Conservation (phyloP, 2,113 vertebrate genomes). For the Ailurus styani region DNA sequence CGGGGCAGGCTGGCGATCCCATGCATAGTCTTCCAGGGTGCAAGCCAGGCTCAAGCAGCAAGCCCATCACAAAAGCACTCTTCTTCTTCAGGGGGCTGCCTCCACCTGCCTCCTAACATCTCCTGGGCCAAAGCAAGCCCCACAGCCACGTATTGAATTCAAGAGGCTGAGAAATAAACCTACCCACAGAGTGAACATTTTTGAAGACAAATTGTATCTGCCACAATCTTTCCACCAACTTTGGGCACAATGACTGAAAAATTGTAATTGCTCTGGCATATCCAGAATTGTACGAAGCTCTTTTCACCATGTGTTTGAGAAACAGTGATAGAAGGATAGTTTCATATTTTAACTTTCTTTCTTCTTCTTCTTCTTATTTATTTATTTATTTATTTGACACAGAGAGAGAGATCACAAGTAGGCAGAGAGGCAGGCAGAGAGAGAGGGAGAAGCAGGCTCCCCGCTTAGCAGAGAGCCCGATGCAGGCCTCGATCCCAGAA, state of each 20-base stretch:
- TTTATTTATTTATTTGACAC: too few relatives aligned
- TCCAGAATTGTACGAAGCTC: not conserved
- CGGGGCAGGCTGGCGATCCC: too few relatives aligned
- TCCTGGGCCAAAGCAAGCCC: not conserved
- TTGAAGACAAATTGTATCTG: not conserved
- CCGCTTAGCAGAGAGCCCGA: too few relatives aligned
- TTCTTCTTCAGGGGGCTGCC: not conserved
- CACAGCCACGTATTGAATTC: not conserved
- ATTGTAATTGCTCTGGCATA: not conserved
- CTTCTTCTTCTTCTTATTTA: too few relatives aligned
- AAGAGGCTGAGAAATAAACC: not conserved
- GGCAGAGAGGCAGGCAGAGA: too few relatives aligned
- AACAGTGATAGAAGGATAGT: not conserved
- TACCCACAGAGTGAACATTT: not conserved
- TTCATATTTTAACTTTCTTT: not conserved
- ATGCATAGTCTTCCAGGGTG: not conserved
- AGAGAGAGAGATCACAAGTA: too few relatives aligned
- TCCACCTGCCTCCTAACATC: not conserved
- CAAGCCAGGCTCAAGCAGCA: not conserved
- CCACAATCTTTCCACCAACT: not conserved
- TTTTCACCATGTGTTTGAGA: not conserved
- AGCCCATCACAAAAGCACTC: fast-evolving
- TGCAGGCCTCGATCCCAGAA: too few relatives aligned
- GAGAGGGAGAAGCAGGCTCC: too few relatives aligned
- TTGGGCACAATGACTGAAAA: not conserved